phyloP scores from a whole-genome alignment of 1,140 invertebrate species.

The Drosophila albomicans region DNA sequence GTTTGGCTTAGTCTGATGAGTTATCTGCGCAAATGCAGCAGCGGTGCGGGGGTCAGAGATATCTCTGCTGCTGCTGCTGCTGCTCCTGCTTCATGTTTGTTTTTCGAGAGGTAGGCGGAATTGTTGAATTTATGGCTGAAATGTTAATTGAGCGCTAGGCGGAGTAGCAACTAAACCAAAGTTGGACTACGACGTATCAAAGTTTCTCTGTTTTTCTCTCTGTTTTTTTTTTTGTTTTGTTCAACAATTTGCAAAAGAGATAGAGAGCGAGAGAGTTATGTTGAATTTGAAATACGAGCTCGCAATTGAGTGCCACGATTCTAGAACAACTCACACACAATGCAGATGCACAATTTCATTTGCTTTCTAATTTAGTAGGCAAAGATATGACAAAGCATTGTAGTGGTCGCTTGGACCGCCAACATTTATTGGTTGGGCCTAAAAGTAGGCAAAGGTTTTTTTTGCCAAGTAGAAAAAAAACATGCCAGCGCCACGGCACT shows the following conservation, averaged over 20 bases:
- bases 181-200: slow-evolving; percentile 43
- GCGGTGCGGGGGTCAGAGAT: slow-evolving; percentile 2
- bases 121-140: slow-evolving; percentile 73
- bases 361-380: slow-evolving; percentile 2
- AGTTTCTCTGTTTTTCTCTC: slow-evolving; percentile 39
- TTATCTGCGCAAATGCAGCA: slow-evolving; percentile 78
- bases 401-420: too few species aligned
- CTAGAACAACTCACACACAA: slow-evolving; percentile 4
- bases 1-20: slow-evolving; percentile 82
- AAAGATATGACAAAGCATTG: not conserved
- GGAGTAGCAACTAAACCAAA: slow-evolving; percentile 22
- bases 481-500: too few species aligned
- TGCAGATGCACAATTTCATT: slow-evolving; percentile 25
- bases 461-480: too few species aligned
- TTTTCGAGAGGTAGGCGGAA: slow-evolving; percentile 32
- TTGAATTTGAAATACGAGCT: slow-evolving; percentile 15
- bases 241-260: not conserved
- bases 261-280: not conserved
- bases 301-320: not conserved
- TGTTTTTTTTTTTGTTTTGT: not conserved
- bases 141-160: slow-evolving; percentile 77
- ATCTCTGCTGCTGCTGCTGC: not conserved
- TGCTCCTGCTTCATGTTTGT: not conserved
- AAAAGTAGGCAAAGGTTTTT: too few species aligned
- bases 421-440: too few species aligned